phyloP scores from a whole-genome alignment of 2,113 vertebrate genomes.

The Parus major region DNA sequence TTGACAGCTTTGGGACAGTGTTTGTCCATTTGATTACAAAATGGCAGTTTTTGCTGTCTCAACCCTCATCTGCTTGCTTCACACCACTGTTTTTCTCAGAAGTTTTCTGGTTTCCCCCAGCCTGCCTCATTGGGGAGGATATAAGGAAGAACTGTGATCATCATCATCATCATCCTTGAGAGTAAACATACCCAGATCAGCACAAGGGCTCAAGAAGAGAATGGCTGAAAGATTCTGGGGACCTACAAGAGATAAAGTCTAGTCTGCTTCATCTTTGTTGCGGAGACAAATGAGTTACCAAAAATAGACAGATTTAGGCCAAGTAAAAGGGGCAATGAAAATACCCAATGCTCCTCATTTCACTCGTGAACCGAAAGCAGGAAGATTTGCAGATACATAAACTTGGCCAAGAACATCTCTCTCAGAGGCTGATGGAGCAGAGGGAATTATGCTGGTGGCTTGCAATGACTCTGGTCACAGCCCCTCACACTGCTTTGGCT shows the following conservation, averaged over 20 bases:
- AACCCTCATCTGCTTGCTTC: not conserved
- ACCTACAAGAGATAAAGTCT: not conserved
- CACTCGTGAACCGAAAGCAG: accelerated
- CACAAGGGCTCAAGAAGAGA: not conserved
- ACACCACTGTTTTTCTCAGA: not conserved
- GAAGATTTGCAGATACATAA: not conserved
- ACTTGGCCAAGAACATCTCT: not conserved
- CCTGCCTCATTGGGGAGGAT: not conserved
- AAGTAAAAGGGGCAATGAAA: not conserved
- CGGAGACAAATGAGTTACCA: not conserved
- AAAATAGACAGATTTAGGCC: not conserved
- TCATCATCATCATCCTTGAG: not conserved
- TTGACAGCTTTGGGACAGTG: not conserved
- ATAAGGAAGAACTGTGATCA: not conserved
- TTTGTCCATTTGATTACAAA: not conserved
- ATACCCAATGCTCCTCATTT: not conserved
- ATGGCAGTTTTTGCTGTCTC: not conserved
- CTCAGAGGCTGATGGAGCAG: accelerated
- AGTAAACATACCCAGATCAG: not conserved
- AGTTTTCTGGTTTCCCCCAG: not conserved
- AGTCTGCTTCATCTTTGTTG: not conserved
- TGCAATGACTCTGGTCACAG: too few relatives aligned
- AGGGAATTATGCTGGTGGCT: accelerated
- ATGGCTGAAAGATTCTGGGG: not conserved
- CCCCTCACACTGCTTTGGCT: accelerated